These are phyloP conservation scores for Tetrao urogallus DNA, from an alignment of 2,113 vertebrate genomes.

Conservation along the genomic window DNA sequence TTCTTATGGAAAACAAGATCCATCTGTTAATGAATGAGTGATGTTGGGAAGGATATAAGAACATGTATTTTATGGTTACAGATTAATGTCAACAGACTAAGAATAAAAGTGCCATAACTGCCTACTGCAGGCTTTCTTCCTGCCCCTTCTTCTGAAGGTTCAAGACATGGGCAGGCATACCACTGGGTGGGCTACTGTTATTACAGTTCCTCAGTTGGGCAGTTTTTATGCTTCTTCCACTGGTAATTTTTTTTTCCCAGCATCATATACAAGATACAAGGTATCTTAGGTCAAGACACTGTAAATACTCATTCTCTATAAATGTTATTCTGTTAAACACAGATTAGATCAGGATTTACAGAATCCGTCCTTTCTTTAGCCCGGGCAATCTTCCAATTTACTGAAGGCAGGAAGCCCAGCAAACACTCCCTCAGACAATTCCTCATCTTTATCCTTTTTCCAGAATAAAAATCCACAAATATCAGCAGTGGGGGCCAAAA, in stretches of 20 bases:
- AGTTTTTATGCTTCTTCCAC: not conserved
- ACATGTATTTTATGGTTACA: not conserved
- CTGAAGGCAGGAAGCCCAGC: constrained; percentile 48
- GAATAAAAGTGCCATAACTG: not conserved
- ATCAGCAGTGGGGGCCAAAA: constrained; percentile 3
- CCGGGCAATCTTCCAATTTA: constrained; percentile 30
- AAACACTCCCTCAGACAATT: constrained; percentile 52
- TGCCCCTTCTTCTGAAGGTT: not conserved
- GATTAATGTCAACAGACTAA: constrained; percentile 4
- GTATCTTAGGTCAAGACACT: constrained; percentile 18
- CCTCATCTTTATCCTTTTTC: constrained; percentile 48
- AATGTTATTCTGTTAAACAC: constrained; percentile 34
- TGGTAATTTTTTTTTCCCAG: not conserved
- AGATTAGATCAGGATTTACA: constrained; percentile 25
- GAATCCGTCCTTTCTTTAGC: constrained; percentile 27
- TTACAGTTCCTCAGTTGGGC: not conserved
- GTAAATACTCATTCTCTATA: constrained; percentile 6
- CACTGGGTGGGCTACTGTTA: not conserved
- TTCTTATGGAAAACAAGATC: not conserved
- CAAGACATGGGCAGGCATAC: not conserved
- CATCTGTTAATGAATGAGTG: not conserved
- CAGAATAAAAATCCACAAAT: constrained; percentile 59
- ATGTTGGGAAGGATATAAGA: not conserved
- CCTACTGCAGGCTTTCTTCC: not conserved
- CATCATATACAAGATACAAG: not conserved